Evolutionary conservation across 2,113 vertebrate species (phyloP), one percentile per base, ranked within the genome.

Genomic region (Carettochelys insculpta): DNA sequence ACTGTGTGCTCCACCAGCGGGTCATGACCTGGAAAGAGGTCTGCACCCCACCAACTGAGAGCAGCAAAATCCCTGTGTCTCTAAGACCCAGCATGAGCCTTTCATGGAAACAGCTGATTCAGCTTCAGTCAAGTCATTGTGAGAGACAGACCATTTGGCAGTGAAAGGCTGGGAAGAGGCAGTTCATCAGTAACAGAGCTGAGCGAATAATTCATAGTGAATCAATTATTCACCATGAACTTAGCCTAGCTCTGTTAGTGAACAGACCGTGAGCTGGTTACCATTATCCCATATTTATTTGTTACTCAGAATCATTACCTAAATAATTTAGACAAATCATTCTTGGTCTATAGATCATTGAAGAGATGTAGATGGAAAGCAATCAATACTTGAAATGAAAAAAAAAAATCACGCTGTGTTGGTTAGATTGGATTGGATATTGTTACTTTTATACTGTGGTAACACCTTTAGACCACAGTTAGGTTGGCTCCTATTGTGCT

Each of bases 221-320:
- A 93, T 95, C 91, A 95, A 96, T 96, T 95, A 96, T 95, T 95
- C 87, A 94, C 24, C 3, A 8, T 24, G 85, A 89, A 76, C 73
- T 87, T 16, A 50, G 88, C 75, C 20, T 41, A 76, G 86, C 96
- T 79, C 91, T 27, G 82, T 90, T 93, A 80, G 90, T 0, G 1
- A 50, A 8, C 27, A 19, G 85, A 58, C 95, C 4, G 87, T 3
- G 87, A 90, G 93, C 93, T 34, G 82, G 9, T 41, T 14, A 92
- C 95, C 91, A 91, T 95, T 88, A 95, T 2, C 86, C 91, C 3
- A 0, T 14, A 8, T 95, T 95, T 94, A 90, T 85, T 85, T 61
- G 77, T 3, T 0, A 73, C 7, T 50, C 77, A 2, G 80, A 6
- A 12, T 81, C 82, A 86, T 88, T 2, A 65, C 87, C 45, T 92